These are phyloP conservation scores for Siniperca chuatsi DNA, from an alignment of 2,113 vertebrate genomes.

Conservation along the genomic window DNA sequence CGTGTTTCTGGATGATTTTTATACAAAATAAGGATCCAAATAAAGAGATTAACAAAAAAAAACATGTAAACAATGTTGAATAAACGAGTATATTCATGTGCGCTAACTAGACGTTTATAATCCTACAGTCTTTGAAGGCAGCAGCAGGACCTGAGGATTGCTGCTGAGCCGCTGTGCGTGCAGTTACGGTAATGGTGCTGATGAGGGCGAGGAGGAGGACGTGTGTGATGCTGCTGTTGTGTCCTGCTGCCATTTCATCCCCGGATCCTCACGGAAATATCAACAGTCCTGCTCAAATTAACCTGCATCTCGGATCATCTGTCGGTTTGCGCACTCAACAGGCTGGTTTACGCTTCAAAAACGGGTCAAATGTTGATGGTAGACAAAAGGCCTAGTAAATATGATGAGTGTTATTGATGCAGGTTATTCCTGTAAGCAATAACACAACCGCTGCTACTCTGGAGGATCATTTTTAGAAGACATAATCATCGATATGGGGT, in stretches of 20 bases:
- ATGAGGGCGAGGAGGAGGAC: constrained; percentile 85
- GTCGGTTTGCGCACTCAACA: not conserved
- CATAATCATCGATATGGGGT: constrained; percentile 50
- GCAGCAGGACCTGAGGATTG: not conserved
- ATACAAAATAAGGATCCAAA: too few relatives aligned
- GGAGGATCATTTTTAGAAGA: constrained; percentile 25
- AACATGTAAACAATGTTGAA: too few relatives aligned
- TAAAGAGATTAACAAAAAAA: too few relatives aligned
- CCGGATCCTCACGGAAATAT: constrained; percentile 48
- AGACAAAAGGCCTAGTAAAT: not conserved
- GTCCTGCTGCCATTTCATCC: constrained; percentile 82
- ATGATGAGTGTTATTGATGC: constrained; percentile 6
- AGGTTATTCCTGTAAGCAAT: constrained; percentile 30
- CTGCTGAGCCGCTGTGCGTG: constrained; percentile 58
- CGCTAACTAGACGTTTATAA: too few relatives aligned
- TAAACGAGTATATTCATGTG: too few relatives aligned
- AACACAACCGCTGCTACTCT: constrained; percentile 27
- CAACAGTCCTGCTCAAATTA: not conserved
- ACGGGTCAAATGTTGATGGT: not conserved
- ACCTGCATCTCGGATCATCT: not conserved
- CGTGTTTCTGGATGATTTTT: too few relatives aligned
- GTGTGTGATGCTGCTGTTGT: constrained; percentile 79
- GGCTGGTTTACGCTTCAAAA: not conserved
- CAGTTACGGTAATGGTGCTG: constrained; percentile 87
- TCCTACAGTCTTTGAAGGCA: constrained; percentile 30